These are phyloP conservation scores for Gobio occitaniae DNA, from an alignment of 2,797 vertebrate genomes.

Conservation along the genomic window DNA sequence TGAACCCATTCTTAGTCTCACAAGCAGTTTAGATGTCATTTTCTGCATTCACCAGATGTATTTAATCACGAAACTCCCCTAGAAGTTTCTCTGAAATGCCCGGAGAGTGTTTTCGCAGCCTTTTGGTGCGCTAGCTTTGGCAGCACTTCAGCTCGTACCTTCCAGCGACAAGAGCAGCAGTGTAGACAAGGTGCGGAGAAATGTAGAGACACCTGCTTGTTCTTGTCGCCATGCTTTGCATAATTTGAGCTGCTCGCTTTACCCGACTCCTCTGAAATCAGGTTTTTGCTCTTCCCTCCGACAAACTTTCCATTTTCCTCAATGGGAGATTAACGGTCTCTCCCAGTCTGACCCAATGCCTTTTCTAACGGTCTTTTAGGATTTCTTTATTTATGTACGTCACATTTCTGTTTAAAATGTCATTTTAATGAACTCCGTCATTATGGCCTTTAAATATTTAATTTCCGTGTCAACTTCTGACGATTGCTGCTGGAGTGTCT, in stretches of 20 bases:
- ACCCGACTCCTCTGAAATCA: slow-evolving; percentile 4
- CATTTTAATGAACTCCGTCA: slow-evolving; percentile 83
- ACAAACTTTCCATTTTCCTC: slow-evolving; percentile 40
- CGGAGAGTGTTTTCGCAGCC: slow-evolving; percentile 1
- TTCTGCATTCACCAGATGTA: slow-evolving; percentile 12
- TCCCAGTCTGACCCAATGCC: slow-evolving; percentile 67
- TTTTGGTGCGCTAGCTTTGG: slow-evolving; percentile 23
- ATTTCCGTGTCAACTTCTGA: slow-evolving; percentile 80
- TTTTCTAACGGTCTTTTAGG: slow-evolving; percentile 72
- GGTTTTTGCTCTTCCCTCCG: background rate
- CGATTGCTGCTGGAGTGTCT: slow-evolving; percentile 70
- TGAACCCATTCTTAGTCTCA: background rate
- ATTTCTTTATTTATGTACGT: slow-evolving; percentile 83
- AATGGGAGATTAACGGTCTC: slow-evolving; percentile 55
- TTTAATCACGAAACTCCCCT: slow-evolving; percentile 3
- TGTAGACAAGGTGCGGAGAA: slow-evolving; percentile 45
- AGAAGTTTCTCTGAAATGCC: slow-evolving; percentile 36
- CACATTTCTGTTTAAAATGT: slow-evolving; percentile 80
- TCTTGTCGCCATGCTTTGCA: slow-evolving; percentile 36
- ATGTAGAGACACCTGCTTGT: slow-evolving; percentile 50
- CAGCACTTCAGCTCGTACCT: slow-evolving; percentile 36
- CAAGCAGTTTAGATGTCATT: slow-evolving; percentile 5
- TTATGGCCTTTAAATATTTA: slow-evolving; percentile 83
- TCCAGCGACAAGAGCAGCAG: slow-evolving; percentile 38
- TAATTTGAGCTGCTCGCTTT: slow-evolving; percentile 44